Percentiles rank a stretch among this genome's conserved stretches.
Evolutionary conservation across 2,888 invertebrate genomes (phyloP).

Genomic region (Tachina lurida): DNA sequence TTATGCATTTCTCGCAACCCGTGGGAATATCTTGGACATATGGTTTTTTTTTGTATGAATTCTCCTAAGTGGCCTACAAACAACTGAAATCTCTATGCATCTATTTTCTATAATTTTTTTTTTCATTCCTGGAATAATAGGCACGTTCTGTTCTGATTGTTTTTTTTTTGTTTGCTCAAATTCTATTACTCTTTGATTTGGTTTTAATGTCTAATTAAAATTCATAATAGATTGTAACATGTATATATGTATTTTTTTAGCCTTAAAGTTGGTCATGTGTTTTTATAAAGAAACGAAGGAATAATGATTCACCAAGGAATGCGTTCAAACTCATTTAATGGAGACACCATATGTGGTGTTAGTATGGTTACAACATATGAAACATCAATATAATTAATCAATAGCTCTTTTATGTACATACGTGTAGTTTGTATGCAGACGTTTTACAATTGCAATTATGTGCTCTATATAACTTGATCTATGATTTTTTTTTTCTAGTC

Average conservation of each 20-base stretch:
- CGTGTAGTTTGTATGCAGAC: slow-evolving; percentile 6
- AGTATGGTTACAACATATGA: slow-evolving; percentile 30
- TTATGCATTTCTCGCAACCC: slow-evolving; percentile 17
- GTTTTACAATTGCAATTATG: slow-evolving; percentile 32
- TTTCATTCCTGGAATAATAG: slow-evolving; percentile 64
- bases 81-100: slow-evolving; percentile 1
- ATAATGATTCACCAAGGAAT: slow-evolving; percentile 66
- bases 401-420: neutral
- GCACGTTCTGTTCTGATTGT: slow-evolving; percentile 55
- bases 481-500: neutral
- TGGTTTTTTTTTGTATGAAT: neutral
- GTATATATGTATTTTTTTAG: slow-evolving; percentile 32
- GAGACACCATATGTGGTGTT: slow-evolving; percentile 66
- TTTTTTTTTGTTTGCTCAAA: neutral
- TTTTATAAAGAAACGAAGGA: slow-evolving; percentile 56
- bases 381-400: slow-evolving; percentile 49
- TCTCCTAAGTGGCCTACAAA: slow-evolving; percentile 44
- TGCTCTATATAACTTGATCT: slow-evolving; percentile 19
- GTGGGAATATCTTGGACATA: slow-evolving; percentile 47
- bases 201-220: slow-evolving; percentile 65
- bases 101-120: slow-evolving; percentile 21
- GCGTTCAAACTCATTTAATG: slow-evolving; percentile 63
- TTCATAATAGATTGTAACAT: slow-evolving; percentile 54
- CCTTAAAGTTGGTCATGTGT: slow-evolving; percentile 49
- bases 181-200: slow-evolving; percentile 45